Conservation (phyloP, 2,797 vertebrate species). For the Phoeniculus purpureus region DNA sequence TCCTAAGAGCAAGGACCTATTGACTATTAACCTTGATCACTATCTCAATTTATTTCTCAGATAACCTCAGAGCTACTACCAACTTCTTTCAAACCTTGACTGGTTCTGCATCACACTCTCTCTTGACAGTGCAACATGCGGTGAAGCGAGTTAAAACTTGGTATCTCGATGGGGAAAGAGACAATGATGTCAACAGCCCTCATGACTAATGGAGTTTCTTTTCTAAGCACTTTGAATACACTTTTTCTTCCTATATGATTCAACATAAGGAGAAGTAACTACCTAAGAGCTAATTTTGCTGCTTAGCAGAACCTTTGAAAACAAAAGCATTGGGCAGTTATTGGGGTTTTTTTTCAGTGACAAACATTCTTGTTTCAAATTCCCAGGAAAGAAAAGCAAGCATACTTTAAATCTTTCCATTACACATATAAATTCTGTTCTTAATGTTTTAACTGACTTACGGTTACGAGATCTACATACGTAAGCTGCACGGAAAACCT, state of each 20-base stretch:
- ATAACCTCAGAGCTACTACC: background rate
- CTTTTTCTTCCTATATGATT: constrained; percentile 39
- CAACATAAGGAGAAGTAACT: constrained; percentile 18
- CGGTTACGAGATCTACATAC: constrained; percentile 69
- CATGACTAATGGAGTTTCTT: constrained; percentile 10
- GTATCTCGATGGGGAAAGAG: background rate
- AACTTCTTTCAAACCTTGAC: background rate
- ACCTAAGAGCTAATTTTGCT: constrained; percentile 1
- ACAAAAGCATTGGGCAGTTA: background rate
- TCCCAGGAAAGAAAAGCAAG: constrained; percentile 70
- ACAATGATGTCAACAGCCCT: background rate
- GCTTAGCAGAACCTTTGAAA: constrained; percentile 8
- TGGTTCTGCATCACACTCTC: background rate
- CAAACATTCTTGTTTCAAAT: constrained; percentile 61
- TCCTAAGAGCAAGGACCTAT: background rate
- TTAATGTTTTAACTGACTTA: constrained; percentile 70
- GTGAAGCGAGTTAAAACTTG: constrained; percentile 33
- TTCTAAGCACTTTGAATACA: background rate
- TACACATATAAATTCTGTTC: constrained; percentile 72
- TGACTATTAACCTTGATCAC: background rate
- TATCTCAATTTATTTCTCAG: background rate
- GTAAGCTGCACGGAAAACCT: constrained; percentile 64
- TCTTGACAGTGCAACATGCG: background rate
- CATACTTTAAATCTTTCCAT: constrained; percentile 75
- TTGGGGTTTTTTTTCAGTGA: constrained; percentile 7